Percentiles rank a stretch among this genome's conserved stretches.
Evolutionary conservation across 2,113 vertebrate species (phyloP).

Genomic region (Cinclus cinclus): DNA sequence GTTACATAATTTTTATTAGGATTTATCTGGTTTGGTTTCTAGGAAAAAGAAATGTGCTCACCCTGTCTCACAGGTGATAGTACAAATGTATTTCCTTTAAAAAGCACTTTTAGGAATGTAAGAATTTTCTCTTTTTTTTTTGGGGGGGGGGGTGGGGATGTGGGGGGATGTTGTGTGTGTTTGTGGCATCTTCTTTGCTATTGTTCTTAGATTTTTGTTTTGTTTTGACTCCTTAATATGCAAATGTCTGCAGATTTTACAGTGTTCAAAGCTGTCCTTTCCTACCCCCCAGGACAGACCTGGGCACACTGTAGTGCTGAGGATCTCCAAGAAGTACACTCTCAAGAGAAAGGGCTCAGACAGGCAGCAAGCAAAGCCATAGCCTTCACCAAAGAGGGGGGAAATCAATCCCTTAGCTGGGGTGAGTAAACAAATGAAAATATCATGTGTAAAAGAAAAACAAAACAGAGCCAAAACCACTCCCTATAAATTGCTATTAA

Average conservation of each 20-base stretch:
- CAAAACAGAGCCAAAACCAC: not conserved
- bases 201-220: not conserved
- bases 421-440: not conserved
- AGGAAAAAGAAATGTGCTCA: not conserved
- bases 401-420: not conserved
- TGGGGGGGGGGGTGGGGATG: rapidly evolving
- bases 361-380: not conserved
- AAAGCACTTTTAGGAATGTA: not conserved
- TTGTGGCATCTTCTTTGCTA: not conserved
- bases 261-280: not conserved
- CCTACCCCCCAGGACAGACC: not conserved
- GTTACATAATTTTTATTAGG: not conserved
- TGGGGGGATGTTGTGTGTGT: too few relatives aligned
- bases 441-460: not conserved
- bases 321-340: not conserved
- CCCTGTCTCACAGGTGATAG: not conserved
- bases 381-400: not conserved
- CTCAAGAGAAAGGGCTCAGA: not conserved
- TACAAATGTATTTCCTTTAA: not conserved
- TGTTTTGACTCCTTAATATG: not conserved
- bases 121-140: not conserved
- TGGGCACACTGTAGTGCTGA: not conserved
- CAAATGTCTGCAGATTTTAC: not conserved
- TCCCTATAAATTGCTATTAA: not conserved
- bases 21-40: not conserved